Base-by-base conservation (phyloP, 2,888 invertebrate genomes). In the Pseudococcus viburni region DNA sequence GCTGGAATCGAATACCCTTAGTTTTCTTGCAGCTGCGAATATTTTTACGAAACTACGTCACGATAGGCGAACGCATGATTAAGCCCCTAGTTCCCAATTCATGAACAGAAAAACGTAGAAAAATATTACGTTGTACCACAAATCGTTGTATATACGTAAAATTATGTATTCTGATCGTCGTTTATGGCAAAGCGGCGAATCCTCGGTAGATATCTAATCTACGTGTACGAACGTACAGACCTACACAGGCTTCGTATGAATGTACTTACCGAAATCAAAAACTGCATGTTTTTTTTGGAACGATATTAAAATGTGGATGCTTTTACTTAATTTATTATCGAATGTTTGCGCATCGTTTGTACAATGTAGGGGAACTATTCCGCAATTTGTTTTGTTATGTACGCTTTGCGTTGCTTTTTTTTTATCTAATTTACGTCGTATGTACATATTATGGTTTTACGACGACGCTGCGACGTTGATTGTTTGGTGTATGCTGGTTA, bases 381-480 rank as follows among this genome's bases (percentile, higher is more conserved):
- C 64, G 64, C 64, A 64, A 64, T 64, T 64, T 64, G 64, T 64
- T 64, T 64, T 64, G 64, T 64, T 64, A 19, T 64, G 64, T 22
- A 64, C 22, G 64, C 64, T 64, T 64, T 9, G 64, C 64, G 64
- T 22, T 64, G 19, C 22, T 22, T 64, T 64, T 64, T 73, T 73
- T 33, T 73, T 73, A 33, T 64, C 22, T 33, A 73, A 73, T 39
- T 33, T 73, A 73, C 73, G 73, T 73, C 73, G 64, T 64, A 22
- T 55, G 55, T 55, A 68, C 68, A 68, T 26, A 68, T 68, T 68
- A 26, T 73, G 26, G 33, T 73, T 73, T 73, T 73, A 73, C 73
- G 33, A 73, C 73, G 73, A 73, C 73, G 33, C 73, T 15, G 73
- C 73, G 73, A 73, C 73, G 73, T 33, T 73, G 73, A 73, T 73